Evolutionary conservation across 2,888 invertebrate genomes (phyloP), one percentile per base, ranked within the genome.

Genomic region (Drosophila gaucha): DNA sequence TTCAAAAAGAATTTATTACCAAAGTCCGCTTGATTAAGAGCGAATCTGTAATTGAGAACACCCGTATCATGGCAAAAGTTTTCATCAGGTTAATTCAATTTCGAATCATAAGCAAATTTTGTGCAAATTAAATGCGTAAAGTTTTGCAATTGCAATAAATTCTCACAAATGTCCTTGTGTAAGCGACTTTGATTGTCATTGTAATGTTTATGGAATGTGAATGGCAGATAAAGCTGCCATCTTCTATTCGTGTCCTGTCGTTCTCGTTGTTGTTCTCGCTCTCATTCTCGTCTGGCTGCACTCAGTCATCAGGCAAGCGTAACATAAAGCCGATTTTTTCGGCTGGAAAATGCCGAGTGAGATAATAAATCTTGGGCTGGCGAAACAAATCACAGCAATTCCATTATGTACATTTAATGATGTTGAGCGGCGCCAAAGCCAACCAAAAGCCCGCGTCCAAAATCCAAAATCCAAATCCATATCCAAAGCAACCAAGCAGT

Each of bases 371-470:
- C 86, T 78, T 73, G 52, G 52, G 73, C 75, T 68, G 22, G 36
- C 55, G 75, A 80, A 84, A 88, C 84, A 88, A 84, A 84, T 84
- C 84, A 83, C 84, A 83, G 84, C 78, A 80, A 88, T 86, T 84
- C 76, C 82, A 88, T 83, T 84, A 86, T 80, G 74, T 80, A 84
- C 85, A 78, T 87, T 84, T 84, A 88, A 88, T 88, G 84, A 88
- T 88, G 84, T 83, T 69, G 86, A 78, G 78, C 60, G 57, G 33
- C 59, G 43, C 30, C 31, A 56, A 63, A 68, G 52, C 28, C 36
- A 36, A 57, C 50, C 4, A 35, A 39, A 18, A 60, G 38, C 26
- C 44, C 62, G 33, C 47, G 52, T 52, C 63, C 49, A 30, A 31
- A 60, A 51, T 36, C 52, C 41, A 49, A 64, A 64, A 69, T 71